Conservation (phyloP, 2,113 vertebrate genomes). For the Raphicerus campestris region DNA sequence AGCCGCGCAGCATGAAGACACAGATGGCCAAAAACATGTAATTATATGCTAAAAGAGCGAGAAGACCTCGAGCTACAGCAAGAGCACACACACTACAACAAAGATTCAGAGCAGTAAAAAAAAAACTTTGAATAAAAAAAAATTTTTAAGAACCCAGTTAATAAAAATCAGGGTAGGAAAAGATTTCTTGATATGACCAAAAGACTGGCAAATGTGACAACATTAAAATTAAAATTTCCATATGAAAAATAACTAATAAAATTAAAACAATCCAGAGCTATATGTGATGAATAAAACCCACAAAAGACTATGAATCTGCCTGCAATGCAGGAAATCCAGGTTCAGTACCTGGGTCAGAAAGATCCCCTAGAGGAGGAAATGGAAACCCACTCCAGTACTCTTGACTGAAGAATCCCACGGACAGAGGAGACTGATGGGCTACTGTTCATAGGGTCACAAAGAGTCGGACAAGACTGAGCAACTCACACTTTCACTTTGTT, state of each 20-base stretch:
- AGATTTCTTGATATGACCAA: slow-evolving; percentile 2
- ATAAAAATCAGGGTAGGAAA: neutral
- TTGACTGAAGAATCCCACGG: neutral
- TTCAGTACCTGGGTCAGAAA: neutral
- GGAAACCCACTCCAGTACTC: neutral
- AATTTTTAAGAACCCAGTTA: neutral
- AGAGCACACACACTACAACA: neutral
- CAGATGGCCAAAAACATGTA: neutral
- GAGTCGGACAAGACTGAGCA: neutral
- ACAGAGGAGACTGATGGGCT: neutral
- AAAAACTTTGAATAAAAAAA: neutral
- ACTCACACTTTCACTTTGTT: neutral
- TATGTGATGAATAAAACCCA: neutral
- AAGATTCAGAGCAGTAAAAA: neutral
- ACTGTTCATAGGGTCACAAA: neutral
- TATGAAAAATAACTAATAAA: neutral
- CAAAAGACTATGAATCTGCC: neutral
- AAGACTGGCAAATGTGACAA: neutral
- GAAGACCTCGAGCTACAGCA: neutral
- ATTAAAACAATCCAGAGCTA: neutral
- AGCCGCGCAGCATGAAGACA: neutral
- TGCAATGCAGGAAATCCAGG: neutral
- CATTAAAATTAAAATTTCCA: slow-evolving; percentile 20
- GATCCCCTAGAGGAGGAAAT: neutral
- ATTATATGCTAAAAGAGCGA: neutral